Evolutionary conservation across 2,113 vertebrate species (phyloP).

Genomic region (Coryphaenoides rupestris): DNA sequence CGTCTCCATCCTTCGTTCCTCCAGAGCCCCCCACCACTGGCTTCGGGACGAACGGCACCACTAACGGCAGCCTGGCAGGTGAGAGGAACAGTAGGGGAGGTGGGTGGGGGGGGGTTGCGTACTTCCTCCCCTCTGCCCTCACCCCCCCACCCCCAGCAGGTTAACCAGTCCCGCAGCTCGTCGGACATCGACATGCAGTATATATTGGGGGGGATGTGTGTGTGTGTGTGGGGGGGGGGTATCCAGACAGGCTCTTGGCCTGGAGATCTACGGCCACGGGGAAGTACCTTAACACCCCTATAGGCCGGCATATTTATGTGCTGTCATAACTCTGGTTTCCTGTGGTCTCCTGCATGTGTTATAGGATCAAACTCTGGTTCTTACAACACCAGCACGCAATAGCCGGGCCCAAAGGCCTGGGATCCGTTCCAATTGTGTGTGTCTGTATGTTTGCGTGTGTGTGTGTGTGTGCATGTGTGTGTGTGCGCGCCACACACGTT

Average conservation of each 20-base stretch:
- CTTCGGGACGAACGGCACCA: conserved; percentile 54
- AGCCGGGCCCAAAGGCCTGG: conserved; percentile 38
- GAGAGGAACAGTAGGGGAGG: conserved; percentile 39
- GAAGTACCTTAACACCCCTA: conserved; percentile 42
- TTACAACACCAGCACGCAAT: conserved; percentile 43
- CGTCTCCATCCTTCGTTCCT: conserved; percentile 59
- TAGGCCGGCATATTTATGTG: conserved; percentile 37
- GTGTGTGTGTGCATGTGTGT: not conserved
- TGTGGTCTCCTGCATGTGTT: conserved; percentile 54
- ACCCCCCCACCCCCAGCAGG: conserved; percentile 25
- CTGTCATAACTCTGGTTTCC: conserved; percentile 54
- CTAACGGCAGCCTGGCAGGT: conserved; percentile 71
- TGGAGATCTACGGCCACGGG: conserved; percentile 48
- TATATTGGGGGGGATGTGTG: conserved; percentile 30
- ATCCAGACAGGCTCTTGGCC: conserved; percentile 38
- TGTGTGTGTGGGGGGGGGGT: conserved; percentile 12
- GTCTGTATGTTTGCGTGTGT: conserved; percentile 3
- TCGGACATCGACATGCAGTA: conserved; percentile 10
- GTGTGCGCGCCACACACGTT: not conserved
- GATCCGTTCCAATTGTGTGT: conserved; percentile 20
- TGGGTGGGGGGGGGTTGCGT: conserved; percentile 8
- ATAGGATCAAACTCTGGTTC: conserved; percentile 23
- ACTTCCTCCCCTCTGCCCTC: conserved; percentile 16
- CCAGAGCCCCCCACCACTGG: conserved; percentile 56
- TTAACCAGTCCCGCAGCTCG: conserved; percentile 40